Conservation (phyloP, 2,113 vertebrate species). For the Oxyura jamaicensis region DNA sequence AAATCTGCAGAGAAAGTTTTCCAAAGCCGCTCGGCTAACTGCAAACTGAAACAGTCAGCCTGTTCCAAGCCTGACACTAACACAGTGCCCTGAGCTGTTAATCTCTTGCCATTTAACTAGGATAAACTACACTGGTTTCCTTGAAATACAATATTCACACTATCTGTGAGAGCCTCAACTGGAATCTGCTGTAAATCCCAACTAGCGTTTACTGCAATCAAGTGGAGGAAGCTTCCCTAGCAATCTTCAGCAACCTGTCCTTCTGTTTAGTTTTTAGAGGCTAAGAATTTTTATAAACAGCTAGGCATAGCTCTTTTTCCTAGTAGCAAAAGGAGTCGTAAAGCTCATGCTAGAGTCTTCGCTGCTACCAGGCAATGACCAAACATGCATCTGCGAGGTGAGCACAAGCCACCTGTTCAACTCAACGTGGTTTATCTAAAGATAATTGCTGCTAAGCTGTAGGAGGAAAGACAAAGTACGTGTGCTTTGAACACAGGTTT, state of each 20-base stretch:
- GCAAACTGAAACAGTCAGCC: background rate
- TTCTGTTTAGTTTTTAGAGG: accelerated
- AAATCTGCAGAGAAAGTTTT: background rate
- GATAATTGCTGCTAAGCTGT: background rate
- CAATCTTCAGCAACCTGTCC: background rate
- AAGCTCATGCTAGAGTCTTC: background rate
- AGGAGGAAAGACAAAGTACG: background rate
- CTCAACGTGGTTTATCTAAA: background rate
- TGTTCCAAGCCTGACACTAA: background rate
- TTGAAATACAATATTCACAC: slow-evolving; percentile 71
- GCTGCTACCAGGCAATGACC: background rate
- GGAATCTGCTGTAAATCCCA: slow-evolving; percentile 62
- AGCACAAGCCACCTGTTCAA: background rate
- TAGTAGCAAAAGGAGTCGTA: accelerated
- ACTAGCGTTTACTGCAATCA: background rate
- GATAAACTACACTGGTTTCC: slow-evolving; percentile 39
- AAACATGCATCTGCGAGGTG: accelerated
- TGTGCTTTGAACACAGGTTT: accelerated
- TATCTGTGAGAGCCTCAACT: slow-evolving; percentile 18
- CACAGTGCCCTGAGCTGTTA: slow-evolving; percentile 46
- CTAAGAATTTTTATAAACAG: background rate
- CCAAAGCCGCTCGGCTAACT: background rate
- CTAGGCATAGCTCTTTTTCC: background rate
- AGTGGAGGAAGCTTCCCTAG: background rate
- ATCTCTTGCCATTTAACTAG: slow-evolving; percentile 63